Evolutionary conservation across 2,888 invertebrate genomes (phyloP), one percentile per base, ranked within the genome.

Genomic region (Erebia aethiops): DNA sequence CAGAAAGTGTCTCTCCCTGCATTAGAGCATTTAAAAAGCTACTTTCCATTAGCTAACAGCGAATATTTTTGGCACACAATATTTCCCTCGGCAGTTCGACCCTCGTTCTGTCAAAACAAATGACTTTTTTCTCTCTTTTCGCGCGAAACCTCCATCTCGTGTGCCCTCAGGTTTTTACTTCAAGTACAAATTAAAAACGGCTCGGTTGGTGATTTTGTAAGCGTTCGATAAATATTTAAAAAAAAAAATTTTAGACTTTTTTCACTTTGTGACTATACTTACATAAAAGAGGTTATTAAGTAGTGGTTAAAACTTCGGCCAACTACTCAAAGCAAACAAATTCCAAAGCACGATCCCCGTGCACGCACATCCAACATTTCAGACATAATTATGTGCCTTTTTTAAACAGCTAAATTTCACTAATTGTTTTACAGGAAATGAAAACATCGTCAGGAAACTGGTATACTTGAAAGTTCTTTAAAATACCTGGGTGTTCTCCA

Each of bases 131-230:
- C 77, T 81, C 76, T 77, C 76, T 80, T 82, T 81, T 78, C 80
- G 77, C 82, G 80, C 76, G 80, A 80, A 83, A 81, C 86, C 82
- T 82, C 79, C 79, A 77, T 80, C 80, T 81, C 81, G 52, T 79
- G 77, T 81, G 81, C 82, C 88, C 88, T 84, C 84, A 82, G 87
- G 85, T 87, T 89, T 87, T 86, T 84, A 87, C 91, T 91, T 91
- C 84, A 88, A 90, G 91, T 90, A 91, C 88, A 91, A 91, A 91
- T 91, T 91, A 92, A 91, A 91, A 91, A 90, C 72, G 76, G 78
- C 76, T 74, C 73, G 77, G 75, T 79, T 66, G 72, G 11, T 69
- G 83, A 87, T 86, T 84, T 72, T 71, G 68, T 7, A 62, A 66
- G 70, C 70, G 54, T 70, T 67, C 78, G 79, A 77, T 67, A 78